A percentile compares a stretch with the other conserved stretches of the same genome.
Conservation (phyloP, 2,797 vertebrate species). For the Erpetoichthys calabaricus region DNA sequence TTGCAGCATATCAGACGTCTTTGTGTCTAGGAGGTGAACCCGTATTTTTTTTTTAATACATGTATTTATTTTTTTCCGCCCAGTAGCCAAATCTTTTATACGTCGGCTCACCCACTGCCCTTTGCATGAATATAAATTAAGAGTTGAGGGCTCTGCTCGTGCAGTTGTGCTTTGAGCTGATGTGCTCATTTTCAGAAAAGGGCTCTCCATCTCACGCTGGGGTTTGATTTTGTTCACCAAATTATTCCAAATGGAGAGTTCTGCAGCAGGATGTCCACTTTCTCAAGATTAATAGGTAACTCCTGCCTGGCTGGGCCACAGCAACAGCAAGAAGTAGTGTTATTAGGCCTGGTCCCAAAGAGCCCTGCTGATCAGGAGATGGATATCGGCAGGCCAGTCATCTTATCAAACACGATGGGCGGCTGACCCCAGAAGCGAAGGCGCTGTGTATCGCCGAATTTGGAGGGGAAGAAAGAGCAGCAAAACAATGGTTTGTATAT, state of each 20-base stretch:
- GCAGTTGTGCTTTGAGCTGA: neutral
- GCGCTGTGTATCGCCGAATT: slow-evolving; percentile 5
- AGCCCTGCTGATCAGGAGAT: slow-evolving; percentile 12
- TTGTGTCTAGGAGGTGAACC: no score
- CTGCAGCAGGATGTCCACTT: slow-evolving; percentile 9
- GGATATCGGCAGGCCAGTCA: slow-evolving; percentile 13
- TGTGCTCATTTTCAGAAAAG: slow-evolving; percentile 6
- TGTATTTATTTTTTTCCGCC: no score
- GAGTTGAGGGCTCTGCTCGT: no score
- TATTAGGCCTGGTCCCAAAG: slow-evolving; percentile 14
- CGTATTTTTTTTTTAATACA: no score
- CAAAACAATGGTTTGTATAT: neutral
- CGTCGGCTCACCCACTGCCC: no score
- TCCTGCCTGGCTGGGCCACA: slow-evolving; percentile 14
- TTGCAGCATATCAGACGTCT: no score
- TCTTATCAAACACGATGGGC: slow-evolving; percentile 16
- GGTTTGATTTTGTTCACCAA: slow-evolving; percentile 9
- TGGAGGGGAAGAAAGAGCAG: slow-evolving; percentile 1
- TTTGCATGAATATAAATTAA: no score
- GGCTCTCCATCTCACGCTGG: slow-evolving; percentile 8
- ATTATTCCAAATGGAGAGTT: slow-evolving; percentile 11
- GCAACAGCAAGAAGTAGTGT: slow-evolving; percentile 11
- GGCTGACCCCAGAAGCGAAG: slow-evolving; percentile 5
- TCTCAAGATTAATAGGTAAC: slow-evolving; percentile 18
- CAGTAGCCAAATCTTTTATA: no score